Evolutionary conservation across 2,888 invertebrate genomes (phyloP).

Genomic region (Encarsia formosa): DNA sequence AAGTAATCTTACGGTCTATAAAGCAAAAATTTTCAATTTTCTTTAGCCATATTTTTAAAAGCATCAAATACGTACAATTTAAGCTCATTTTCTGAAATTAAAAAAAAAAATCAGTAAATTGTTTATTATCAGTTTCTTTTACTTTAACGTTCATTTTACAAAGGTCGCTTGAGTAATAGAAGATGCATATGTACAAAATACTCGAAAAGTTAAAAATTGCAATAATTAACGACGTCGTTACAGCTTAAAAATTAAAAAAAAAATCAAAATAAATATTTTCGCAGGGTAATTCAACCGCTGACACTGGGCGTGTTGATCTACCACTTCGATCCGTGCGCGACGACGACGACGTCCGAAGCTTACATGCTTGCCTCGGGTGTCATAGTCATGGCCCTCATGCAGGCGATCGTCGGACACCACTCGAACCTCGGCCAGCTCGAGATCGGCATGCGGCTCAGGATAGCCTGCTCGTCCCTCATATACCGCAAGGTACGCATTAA

Average conservation of each 20-base stretch:
- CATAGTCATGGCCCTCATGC: slow-evolving; percentile 58
- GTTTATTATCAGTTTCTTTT: too few species aligned
- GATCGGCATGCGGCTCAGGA: slow-evolving; percentile 73
- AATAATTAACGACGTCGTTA: too few species aligned
- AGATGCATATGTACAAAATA: too few species aligned
- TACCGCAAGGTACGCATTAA: slow-evolving; percentile 69
- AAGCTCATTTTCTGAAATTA: too few species aligned
- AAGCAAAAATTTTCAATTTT: too few species aligned
- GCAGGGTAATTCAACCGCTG: slow-evolving; percentile 62
- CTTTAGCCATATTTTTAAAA: too few species aligned
- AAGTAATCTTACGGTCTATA: too few species aligned
- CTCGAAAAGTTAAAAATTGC: too few species aligned
- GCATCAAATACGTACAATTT: too few species aligned
- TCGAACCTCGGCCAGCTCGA: slow-evolving; percentile 56
- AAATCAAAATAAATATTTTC: slow-evolving; percentile 31
- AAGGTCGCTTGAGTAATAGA: too few species aligned
- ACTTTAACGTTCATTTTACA: too few species aligned
- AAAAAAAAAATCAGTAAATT: too few species aligned
- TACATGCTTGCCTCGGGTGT: slow-evolving; percentile 65
- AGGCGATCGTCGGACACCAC: slow-evolving; percentile 65
- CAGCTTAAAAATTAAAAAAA: background rate
- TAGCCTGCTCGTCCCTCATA: slow-evolving; percentile 75
- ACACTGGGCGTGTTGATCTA: slow-evolving; percentile 61
- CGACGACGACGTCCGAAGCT: slow-evolving; percentile 56
- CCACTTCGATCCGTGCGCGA: slow-evolving; percentile 58